Percentiles rank a stretch among this genome's conserved stretches.
These are phyloP conservation scores for Sarcophaga bullata DNA, from an alignment of 1,140 invertebrate species.

Conservation along the genomic window DNA sequence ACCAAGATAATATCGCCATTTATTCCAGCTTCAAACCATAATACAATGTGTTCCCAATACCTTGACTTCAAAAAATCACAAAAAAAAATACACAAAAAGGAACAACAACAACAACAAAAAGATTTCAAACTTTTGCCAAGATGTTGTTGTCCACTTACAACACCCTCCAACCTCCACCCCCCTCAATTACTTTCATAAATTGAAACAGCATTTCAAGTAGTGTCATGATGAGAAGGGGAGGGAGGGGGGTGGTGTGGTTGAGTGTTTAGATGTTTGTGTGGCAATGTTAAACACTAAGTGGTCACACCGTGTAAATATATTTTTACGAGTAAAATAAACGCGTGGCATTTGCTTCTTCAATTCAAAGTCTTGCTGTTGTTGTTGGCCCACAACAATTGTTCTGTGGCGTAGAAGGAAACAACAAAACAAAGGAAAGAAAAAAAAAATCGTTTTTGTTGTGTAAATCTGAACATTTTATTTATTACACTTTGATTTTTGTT, in stretches of 20 bases:
- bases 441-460: too few relatives aligned
- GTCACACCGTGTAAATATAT: constrained; percentile 1
- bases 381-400: too few relatives aligned
- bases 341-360: background rate
- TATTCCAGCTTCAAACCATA: background rate
- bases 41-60: constrained; percentile 8
- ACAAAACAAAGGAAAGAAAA: too few relatives aligned
- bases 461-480: background rate
- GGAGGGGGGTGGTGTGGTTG: background rate
- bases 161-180: too few relatives aligned
- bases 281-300: background rate
- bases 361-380: background rate
- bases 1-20: background rate
- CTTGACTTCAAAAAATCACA: too few relatives aligned
- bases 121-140: too few relatives aligned
- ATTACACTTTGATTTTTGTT: constrained; percentile 19
- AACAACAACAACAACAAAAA: too few relatives aligned
- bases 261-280: background rate
- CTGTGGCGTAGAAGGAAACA: too few relatives aligned
- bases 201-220: background rate
- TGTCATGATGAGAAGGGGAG: background rate
- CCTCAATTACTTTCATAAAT: background rate
- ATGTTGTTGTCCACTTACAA: too few relatives aligned
- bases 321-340: background rate
- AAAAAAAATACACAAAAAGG: too few relatives aligned